Base-by-base conservation (phyloP, 2,888 invertebrate species). In the Hofmannophila pseudospretella region DNA sequence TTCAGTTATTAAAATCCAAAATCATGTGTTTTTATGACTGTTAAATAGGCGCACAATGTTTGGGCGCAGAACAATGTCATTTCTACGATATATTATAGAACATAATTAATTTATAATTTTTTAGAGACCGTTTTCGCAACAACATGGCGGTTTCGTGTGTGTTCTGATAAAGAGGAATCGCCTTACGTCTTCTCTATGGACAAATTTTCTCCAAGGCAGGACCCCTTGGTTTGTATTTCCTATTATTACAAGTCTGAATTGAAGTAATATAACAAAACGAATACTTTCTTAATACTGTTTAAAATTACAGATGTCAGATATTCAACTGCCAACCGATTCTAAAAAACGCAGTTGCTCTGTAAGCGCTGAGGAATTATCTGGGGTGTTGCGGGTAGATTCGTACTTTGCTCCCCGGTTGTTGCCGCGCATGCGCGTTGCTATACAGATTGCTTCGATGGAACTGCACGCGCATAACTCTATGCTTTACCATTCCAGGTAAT, bases 331-430 rank as follows among this genome's bases (percentile, higher is more conserved):
- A 26, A 13, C 41, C 22, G 11, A 16, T 4, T 1, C 22, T 3
- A 20, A 26, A 27, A 19, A 4, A 16, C 0, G 12, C n/a, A n/a
- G n/a, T n/a, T n/a, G n/a, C n/a, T n/a, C n/a, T 0, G 69, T 77
- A 10, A 49, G 66, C 0, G 73, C 73, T 1, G 76, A 76, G 26
- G 73, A 77, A 39, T 45, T 85, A 34, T 68, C 69, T 7, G 72
- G 74, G 8, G 70, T 64, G 8, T 40, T 91, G 12, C 88, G 93
- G 0, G 81, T 89, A 1, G 84, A 84, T 42, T 85, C 88, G 7
- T 76, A 74, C 47, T 78, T 82, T 54, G 74, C 76, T 12, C 77
- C 71, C 13, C 71, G 70, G n/a, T 54, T 64, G 7, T 39, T 71
- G 38, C 69, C 79, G 4, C 61, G 59, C 10, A 20, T 51, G 2